Evolutionary conservation across 2,888 invertebrate species (phyloP).

Genomic region (Heliconius erato): DNA sequence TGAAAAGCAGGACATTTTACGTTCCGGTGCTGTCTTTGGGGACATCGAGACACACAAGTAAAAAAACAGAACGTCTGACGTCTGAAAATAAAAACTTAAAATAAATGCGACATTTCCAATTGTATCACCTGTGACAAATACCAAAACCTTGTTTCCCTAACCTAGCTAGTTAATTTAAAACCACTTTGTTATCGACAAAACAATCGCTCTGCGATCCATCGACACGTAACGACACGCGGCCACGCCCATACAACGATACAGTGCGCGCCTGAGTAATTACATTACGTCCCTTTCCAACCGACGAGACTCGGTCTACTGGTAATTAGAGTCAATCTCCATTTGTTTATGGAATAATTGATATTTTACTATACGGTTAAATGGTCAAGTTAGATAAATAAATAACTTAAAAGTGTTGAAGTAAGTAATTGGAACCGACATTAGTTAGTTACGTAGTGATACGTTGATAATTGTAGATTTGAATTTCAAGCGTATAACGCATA

Average conservation of each 20-base stretch:
- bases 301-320: slow-evolving; percentile 42
- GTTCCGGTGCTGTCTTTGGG: no score
- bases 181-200: slow-evolving; percentile 36
- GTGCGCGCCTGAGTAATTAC: slow-evolving; percentile 67
- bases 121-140: neutral
- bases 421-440: neutral
- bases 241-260: slow-evolving; percentile 47
- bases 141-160: slow-evolving; percentile 14
- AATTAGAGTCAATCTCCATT: slow-evolving; percentile 30
- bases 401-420: neutral
- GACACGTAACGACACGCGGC: slow-evolving; percentile 33
- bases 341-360: slow-evolving; percentile 1
- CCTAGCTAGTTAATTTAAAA: slow-evolving; percentile 15
- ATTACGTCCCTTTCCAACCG: slow-evolving; percentile 66
- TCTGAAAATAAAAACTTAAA: no score
- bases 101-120: no score
- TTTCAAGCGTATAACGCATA: neutral
- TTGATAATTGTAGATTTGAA: neutral
- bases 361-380: neutral
- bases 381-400: neutral
- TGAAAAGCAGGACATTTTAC: no score
- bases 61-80: no score
- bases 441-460: neutral
- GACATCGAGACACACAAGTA: no score
- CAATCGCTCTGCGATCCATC: slow-evolving; percentile 40